Evolutionary conservation across 2,888 invertebrate species (phyloP).

Genomic region (Bhutanitis thaidina): DNA sequence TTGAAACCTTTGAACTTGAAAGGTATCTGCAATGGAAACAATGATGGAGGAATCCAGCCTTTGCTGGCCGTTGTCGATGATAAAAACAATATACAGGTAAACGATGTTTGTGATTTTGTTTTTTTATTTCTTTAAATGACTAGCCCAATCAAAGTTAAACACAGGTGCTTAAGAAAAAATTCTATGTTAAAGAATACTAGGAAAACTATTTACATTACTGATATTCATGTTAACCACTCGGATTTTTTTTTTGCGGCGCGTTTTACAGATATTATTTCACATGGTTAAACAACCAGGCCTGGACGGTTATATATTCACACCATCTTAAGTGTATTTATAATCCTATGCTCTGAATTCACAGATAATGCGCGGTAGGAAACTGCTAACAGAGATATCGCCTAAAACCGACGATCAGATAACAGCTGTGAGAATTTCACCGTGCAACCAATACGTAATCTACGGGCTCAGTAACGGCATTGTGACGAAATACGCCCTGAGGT

Average conservation of each 20-base stretch:
- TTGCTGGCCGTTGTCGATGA: conserved; percentile 69
- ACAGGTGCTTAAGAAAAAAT: no score
- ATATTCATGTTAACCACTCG: no score
- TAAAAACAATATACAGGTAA: conserved; percentile 70
- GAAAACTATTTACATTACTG: no score
- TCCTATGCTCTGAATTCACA: conserved; percentile 27
- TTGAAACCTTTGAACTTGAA: conserved; percentile 66
- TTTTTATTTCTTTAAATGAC: no score
- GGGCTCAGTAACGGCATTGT: conserved; percentile 65
- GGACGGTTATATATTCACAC: no score
- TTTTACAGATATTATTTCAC: no score
- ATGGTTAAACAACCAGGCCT: no score
- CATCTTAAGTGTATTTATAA: no score
- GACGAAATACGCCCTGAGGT: conserved; percentile 57
- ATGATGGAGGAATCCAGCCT: conserved; percentile 52
- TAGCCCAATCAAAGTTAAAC: no score
- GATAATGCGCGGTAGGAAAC: conserved; percentile 68
- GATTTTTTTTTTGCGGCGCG: no score
- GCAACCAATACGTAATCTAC: conserved; percentile 74
- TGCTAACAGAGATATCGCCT: conserved; percentile 62
- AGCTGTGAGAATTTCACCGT: conserved; percentile 65
- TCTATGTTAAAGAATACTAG: no score
- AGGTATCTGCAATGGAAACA: conserved; percentile 59
- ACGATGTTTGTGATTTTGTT: not conserved
- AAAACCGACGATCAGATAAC: conserved; percentile 65